Conservation (phyloP, 2,113 vertebrate genomes). For the Numenius arquata region DNA sequence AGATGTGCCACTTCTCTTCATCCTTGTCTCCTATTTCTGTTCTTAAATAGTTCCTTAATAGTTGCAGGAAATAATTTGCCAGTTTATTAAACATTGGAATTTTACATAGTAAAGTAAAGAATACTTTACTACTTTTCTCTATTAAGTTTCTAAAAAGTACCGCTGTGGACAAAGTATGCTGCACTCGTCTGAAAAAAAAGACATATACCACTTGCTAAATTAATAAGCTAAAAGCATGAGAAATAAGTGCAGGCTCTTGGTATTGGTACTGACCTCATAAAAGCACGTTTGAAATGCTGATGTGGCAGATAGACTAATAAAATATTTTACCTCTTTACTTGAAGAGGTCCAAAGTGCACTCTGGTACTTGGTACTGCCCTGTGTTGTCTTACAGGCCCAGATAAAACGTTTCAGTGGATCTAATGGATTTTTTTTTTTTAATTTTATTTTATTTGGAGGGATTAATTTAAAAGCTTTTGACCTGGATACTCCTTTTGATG, state of each 20-base stretch:
- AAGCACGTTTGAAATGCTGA: not conserved
- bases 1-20: not conserved
- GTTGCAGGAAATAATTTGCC: not conserved
- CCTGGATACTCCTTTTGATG: constrained; percentile 16
- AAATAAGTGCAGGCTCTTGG: not conserved
- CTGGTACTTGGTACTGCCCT: rapidly evolving
- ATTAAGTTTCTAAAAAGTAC: not conserved
- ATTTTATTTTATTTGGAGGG: not conserved
- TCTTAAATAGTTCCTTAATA: not conserved
- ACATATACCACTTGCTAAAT: not conserved
- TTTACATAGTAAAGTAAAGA: not conserved
- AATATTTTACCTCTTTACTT: not conserved
- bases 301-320: not conserved
- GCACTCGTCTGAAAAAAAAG: not conserved
- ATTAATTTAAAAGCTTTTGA: constrained; percentile 33
- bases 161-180: not conserved
- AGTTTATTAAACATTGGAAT: not conserved
- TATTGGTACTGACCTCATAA: not conserved
- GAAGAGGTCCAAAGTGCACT: not conserved
- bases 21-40: not conserved
- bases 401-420: not conserved
- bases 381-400: not conserved
- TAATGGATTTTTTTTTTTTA: not conserved
- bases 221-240: not conserved
- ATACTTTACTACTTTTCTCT: not conserved